These are phyloP conservation scores for Nyctalus aviator DNA, from an alignment of 2,797 vertebrate species.

Conservation along the genomic window DNA sequence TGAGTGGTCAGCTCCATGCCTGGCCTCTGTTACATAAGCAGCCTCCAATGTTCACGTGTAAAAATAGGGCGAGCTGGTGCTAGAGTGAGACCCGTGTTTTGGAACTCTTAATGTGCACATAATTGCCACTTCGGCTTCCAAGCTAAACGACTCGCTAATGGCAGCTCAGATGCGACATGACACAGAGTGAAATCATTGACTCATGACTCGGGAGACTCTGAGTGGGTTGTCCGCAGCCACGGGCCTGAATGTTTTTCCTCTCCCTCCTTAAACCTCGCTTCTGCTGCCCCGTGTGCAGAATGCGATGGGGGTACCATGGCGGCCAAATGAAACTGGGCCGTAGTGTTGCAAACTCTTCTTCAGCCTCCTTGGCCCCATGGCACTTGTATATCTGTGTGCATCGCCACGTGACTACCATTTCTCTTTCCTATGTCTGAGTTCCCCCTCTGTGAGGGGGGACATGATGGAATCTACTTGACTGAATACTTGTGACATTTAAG, in stretches of 20 bases:
- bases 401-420: background rate
- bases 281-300: background rate
- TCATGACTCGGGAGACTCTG: conserved; percentile 1
- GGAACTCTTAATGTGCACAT: conserved; percentile 3
- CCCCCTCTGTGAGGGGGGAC: background rate
- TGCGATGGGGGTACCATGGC: background rate
- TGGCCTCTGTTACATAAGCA: conserved; percentile 5
- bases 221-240: background rate
- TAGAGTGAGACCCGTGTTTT: conserved; percentile 25
- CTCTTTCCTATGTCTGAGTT: background rate
- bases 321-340: background rate
- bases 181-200: conserved; percentile 25
- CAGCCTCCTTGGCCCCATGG: too few relatives aligned
- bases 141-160: conserved; percentile 58
- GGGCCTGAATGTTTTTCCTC: background rate
- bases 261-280: background rate
- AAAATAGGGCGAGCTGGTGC: background rate
- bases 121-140: conserved; percentile 49
- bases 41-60: background rate
- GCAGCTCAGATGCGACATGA: background rate
- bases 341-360: background rate
- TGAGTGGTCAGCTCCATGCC: background rate
- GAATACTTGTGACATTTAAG: background rate
- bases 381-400: background rate
- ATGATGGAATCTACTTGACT: background rate